Base-by-base conservation (phyloP, 1,140 invertebrate genomes). In the Euglossa dilemma region DNA sequence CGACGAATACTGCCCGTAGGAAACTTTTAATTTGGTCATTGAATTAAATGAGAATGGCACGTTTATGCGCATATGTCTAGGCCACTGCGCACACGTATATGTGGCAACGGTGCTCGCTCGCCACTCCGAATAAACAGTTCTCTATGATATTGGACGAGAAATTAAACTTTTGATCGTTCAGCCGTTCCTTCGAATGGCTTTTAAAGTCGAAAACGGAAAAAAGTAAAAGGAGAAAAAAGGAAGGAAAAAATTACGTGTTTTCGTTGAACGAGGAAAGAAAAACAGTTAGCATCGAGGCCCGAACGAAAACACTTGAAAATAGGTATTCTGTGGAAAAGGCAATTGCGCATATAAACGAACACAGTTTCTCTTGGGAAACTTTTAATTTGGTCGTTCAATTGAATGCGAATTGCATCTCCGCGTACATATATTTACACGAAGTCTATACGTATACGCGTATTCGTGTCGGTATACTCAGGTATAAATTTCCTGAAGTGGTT, bases 11-110 rank as follows among this genome's bases (percentile, higher is more conserved):
- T 50, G 63, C 69, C 78, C 85, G 85, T 87, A 83, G 70, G 59
- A 69, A 87, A 87, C 85, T 87, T 87, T 87, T 87, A 87, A 87
- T 87, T 87, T 71, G 86, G 74, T 66, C 80, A 74, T 87, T 86
- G 86, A 87, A 87, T 87, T 83, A 80, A 80, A 87, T 57, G 85
- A 76, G 85, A 63, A 70, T 56, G 45, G 71, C 52, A 59, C 70
- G 75, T 82, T 82, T 85, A 85, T 72, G 70, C 61, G 85, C 76
- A 54, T 74, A 77, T 77, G 43, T 2, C 50, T 23, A 25, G 28
- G 28, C 6, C 14, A 16, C 36, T 45, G 23, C 18, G 16, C 28
- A 57, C 23, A 28, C 47, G 47, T 23, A 16, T 8, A 20, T 23
- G 18, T 36, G 23, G 23, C 12, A 54, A 72, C 8, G 18, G 14